Base-by-base conservation (phyloP, 2,888 invertebrate genomes). In the Lycocerus yunnanus region DNA sequence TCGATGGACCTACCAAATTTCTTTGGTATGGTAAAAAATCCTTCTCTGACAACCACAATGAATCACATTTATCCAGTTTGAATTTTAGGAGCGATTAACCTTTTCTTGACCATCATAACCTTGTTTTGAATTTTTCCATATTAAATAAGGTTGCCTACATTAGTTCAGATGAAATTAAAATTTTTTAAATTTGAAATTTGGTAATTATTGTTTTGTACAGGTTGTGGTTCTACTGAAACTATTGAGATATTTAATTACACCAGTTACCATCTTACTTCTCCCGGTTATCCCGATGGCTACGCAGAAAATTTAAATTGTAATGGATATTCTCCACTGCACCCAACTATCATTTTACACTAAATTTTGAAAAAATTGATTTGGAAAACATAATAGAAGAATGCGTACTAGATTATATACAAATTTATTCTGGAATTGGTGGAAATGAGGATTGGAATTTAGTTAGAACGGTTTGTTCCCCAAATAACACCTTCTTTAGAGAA, bases 231-330 rank as follows among this genome's bases (percentile, higher is more conserved):
- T 66, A 24, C 79, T 60, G 82, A 84, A 67, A 74, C 84, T 1
- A 77, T 88, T 4, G 73, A 84, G 13, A 77, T 85, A 6, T 75
- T 82, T 3, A 69, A 72, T 20, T 24, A 78, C 1, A 75, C 75
- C 0, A 71, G 82, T 6, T 80, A 76, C 84, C 83, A 82, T 3
- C 85, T 96, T 11, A 86, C 84, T 1, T 95, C 96, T 3, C 96
- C 97, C 0, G 93, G 94, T 68, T 97, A 91, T 87, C 95, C 95
- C 0, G 13, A 88, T 66, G 90, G 91, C 0, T 97, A 97, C 84
- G 88, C 80, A 0, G 72, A 85, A 15, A 87, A 91, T 81, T 84
- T 94, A 58, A 87, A 91, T 66, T 97, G 97, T 84, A 89, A 74
- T 97, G 97, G 97, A 88, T 90, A 0, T 89, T 95, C 70, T 88